Base-by-base conservation (phyloP, 2,113 vertebrate genomes). In the Rhagologus leucostigma region DNA sequence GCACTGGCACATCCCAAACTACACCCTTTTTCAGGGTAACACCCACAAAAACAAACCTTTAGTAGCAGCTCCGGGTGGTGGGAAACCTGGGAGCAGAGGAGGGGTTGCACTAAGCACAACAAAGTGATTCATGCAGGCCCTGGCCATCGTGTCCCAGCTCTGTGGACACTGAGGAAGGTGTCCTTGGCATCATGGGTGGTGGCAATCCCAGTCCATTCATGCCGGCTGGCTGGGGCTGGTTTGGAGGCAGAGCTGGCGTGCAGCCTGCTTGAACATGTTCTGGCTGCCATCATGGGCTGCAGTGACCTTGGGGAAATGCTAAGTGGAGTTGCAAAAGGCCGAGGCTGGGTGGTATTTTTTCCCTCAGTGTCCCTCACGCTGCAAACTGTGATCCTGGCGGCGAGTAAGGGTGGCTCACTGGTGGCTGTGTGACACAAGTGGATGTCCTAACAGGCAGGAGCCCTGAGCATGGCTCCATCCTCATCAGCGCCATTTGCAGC, bases 361-460 rank as follows among this genome's bases (percentile, higher is more conserved):
- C 37, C 47, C 11, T 80, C 33, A n/a, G 17, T 70, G 60, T 76
- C 64, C 50, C 19, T 90, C 50, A n/a, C 0, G 0, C 47, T 2
- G 1, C 75, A 75, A 89, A 79, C 24, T 2, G 21, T 35, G 65
- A 42, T 59, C 69, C 12, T 0, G 1, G 64, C 3, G 20, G 41
- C 1, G 0, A 33, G 35, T 4, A 5, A 83, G 13, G 33, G 37
- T 5, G 11, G 42, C 50, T 83, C 3, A 3, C 39, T 3, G 1
- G 46, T 2, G 4, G 52, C 39, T 2, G 7, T n/a, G 29, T 78
- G 69, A 32, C 49, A 65, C 2, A 14, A 37, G 19, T 46, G 27
- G 11, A 14, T 63, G 62, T 63, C 80, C 80, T 1, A 3, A 57
- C 21, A 55, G 37, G n/a, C 46, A 70, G 73, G 50, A 81, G 50